A percentile compares a stretch with the other conserved stretches of the same genome.
These are phyloP conservation scores for Rhamnusium bicolor DNA, from an alignment of 2,888 invertebrate genomes.

Conservation along the genomic window DNA sequence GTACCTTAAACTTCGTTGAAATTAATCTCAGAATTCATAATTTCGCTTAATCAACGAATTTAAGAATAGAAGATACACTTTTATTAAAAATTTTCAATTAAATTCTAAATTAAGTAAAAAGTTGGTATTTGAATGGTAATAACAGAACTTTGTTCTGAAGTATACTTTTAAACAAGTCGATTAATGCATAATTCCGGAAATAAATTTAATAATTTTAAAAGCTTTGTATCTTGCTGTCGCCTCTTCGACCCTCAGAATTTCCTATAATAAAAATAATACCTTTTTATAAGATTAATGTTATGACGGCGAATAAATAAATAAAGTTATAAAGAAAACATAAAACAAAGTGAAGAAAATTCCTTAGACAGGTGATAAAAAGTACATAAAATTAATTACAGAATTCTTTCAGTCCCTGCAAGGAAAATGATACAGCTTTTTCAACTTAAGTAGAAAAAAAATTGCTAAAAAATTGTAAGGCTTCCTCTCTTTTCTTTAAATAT, in stretches of 20 bases:
- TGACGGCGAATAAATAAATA: not conserved
- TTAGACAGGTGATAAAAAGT: not conserved
- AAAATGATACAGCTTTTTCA: conserved; percentile 41
- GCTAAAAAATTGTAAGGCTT: conserved; percentile 11
- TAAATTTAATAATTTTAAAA: not conserved
- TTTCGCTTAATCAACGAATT: too few relatives aligned
- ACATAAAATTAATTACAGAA: conserved; percentile 12
- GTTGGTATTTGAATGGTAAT: not conserved
- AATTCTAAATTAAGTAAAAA: not conserved
- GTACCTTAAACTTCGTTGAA: too few relatives aligned
- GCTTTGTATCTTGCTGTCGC: not conserved
- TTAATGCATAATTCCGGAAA: not conserved
- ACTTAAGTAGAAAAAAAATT: conserved; percentile 8
- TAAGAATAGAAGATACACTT: not conserved
- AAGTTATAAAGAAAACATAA: not conserved
- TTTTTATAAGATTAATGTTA: not conserved
- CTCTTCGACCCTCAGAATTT: too few relatives aligned
- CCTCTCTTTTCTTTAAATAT: conserved; percentile 55
- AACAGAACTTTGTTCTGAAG: not conserved
- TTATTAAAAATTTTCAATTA: not conserved
- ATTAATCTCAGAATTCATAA: too few relatives aligned
- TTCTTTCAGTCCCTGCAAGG: not conserved
- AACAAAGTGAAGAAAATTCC: not conserved
- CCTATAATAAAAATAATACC: not conserved
- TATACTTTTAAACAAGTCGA: not conserved